Evolutionary conservation across 1,140 invertebrate species (phyloP), one percentile per base, ranked within the genome.

Genomic region (Drosophila mauritiana): DNA sequence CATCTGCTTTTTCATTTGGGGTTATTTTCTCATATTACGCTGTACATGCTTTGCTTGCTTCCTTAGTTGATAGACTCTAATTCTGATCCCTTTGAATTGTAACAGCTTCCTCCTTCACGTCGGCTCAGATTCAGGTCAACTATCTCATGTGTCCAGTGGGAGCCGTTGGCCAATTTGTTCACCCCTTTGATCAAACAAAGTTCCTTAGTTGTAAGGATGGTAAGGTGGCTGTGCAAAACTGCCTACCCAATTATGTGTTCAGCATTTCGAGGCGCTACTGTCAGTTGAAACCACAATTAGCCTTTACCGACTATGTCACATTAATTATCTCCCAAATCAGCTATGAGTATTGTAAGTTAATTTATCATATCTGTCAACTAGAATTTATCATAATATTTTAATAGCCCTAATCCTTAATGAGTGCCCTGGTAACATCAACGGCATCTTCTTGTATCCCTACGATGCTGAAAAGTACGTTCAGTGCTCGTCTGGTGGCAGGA

Each of bases 131-230:
- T 22, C 70, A 63, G 11, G 31, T 70, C 0, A 79, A 48, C 17
- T 57, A 68, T 37, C 43, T 85, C 0, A 46, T 64, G 42, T 91
- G 90, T 49, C 80, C 86, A 10, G 40, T n/a, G n/a, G 80, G 75
- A 5, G 76, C 78, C 13, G 57, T 73, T 27, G 95, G 95, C 15
- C 55, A 95, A 8, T 92, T 94, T 40, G 93, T 93, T 0, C 94
- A 96, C 92, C 94, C 94, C 3, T 92, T 92, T 7, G 94, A 95
- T 53, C 96, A 95, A 65, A 92, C 91, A 7, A 94, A 95, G 77
- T 96, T 94, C 76, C 75, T 96, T 3, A 94, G 94, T 49, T 96
- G 96, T 80, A 89, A 92, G 91, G 95, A 94, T 6, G 92, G 83
- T 17, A 88, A 53, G 94, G 94, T 34, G 49, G 94, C 92, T 55